phyloP scores from a whole-genome alignment of 2,113 vertebrate genomes.

The Aldabrachelys gigantea region DNA sequence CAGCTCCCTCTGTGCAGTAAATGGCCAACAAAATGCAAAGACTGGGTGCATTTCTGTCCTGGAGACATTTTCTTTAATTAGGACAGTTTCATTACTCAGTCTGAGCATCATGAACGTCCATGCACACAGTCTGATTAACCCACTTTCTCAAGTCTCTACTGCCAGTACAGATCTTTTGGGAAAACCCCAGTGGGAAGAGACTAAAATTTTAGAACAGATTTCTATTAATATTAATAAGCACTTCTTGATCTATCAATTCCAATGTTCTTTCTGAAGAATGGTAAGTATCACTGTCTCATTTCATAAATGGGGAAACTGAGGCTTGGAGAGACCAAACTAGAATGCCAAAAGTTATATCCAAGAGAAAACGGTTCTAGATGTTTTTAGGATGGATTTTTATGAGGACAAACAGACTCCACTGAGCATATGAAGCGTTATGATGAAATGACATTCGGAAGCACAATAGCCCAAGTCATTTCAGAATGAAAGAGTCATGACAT shows the following conservation, averaged over 20 bases:
- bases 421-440: not conserved
- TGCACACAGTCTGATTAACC: constrained; percentile 6
- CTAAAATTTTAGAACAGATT: not conserved
- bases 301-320: not conserved
- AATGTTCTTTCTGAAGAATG: not conserved
- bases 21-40: constrained; percentile 47
- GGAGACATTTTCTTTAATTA: constrained; percentile 63
- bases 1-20: constrained; percentile 40
- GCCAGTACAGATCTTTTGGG: not conserved
- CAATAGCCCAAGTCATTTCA: not conserved
- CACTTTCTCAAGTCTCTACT: constrained; percentile 19
- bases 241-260: not conserved
- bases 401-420: not conserved
- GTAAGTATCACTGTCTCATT: not conserved
- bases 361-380: not conserved
- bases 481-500: not conserved
- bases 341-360: not conserved
- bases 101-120: constrained; percentile 27
- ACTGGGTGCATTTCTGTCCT: constrained; percentile 44
- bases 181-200: not conserved
- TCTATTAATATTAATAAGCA: not conserved
- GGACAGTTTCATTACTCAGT: constrained; percentile 32
- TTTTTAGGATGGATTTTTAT: not conserved
- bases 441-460: not conserved
- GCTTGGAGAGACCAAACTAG: not conserved